Conservation (phyloP, 2,113 vertebrate species). For the Heterocephalus glaber region DNA sequence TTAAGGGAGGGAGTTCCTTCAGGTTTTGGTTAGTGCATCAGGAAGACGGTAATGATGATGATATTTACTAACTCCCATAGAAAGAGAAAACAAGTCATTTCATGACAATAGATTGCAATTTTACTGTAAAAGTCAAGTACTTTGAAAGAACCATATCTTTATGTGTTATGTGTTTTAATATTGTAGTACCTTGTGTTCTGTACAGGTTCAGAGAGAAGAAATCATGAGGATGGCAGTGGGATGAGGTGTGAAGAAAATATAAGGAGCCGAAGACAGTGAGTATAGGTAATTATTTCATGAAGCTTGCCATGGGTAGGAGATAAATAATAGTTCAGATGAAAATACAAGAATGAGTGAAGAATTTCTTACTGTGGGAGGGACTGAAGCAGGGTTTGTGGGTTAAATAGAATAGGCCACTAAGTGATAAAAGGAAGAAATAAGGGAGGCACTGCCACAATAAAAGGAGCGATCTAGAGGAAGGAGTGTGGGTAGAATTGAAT, state of each 20-base stretch:
- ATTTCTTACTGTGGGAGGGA: not conserved
- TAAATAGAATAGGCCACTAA: not conserved
- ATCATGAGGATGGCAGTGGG: not conserved
- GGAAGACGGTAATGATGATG: not conserved
- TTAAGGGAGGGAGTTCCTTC: not conserved
- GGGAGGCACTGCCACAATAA: not conserved
- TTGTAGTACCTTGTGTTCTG: not conserved
- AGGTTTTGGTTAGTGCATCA: not conserved
- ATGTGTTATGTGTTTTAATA: not conserved
- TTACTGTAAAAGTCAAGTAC: not conserved
- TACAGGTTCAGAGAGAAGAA: slow-evolving; percentile 28
- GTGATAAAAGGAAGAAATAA: not conserved
- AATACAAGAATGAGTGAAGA: not conserved
- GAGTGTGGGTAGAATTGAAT: not conserved
- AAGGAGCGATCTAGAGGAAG: not conserved
- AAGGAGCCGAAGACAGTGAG: not conserved
- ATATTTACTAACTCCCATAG: not conserved
- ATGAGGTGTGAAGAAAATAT: not conserved
- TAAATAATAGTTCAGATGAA: not conserved
- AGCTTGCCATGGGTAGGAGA: not conserved
- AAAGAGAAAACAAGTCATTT: not conserved
- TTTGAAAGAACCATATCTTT: not conserved
- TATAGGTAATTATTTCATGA: not conserved
- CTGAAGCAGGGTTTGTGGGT: not conserved
- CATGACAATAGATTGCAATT: not conserved